Percentiles rank a stretch among this genome's conserved stretches.
These are phyloP conservation scores for Thymelicus lineola DNA, from an alignment of 2,888 invertebrate species.

Conservation along the genomic window DNA sequence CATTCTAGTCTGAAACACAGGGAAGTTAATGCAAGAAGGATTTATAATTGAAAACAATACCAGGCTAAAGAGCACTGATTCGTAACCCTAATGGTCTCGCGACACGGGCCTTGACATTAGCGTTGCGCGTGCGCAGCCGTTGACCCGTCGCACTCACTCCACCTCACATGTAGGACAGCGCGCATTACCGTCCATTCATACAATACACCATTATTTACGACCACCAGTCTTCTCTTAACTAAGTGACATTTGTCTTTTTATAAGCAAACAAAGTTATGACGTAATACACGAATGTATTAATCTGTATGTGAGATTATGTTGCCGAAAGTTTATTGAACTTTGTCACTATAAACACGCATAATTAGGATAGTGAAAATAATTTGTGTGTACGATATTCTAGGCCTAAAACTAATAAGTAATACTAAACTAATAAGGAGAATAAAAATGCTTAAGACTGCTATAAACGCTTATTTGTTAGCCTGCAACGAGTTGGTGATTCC, in stretches of 20 bases:
- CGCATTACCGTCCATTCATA: slow-evolving; percentile 68
- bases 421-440: no score
- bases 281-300: slow-evolving; percentile 21
- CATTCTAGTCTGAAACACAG: not conserved
- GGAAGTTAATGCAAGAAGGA: no score
- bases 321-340: no score
- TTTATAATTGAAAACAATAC: slow-evolving; percentile 11
- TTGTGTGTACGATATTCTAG: no score
- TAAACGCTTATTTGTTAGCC: no score
- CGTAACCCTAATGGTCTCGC: slow-evolving; percentile 44
- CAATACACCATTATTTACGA: slow-evolving; percentile 77
- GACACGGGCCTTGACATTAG: slow-evolving; percentile 73
- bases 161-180: slow-evolving; percentile 63
- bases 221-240: slow-evolving; percentile 64
- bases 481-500: no score
- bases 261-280: slow-evolving; percentile 18
- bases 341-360: no score
- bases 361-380: no score
- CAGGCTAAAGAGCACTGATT: slow-evolving; percentile 32
- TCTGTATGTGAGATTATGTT: no score
- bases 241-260: slow-evolving; percentile 59
- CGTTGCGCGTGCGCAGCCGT: slow-evolving; percentile 63
- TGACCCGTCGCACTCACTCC: slow-evolving; percentile 65
- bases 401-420: no score
- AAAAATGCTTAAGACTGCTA: no score